phyloP scores from a whole-genome alignment of 2,113 vertebrate species.

The Equus przewalskii region DNA sequence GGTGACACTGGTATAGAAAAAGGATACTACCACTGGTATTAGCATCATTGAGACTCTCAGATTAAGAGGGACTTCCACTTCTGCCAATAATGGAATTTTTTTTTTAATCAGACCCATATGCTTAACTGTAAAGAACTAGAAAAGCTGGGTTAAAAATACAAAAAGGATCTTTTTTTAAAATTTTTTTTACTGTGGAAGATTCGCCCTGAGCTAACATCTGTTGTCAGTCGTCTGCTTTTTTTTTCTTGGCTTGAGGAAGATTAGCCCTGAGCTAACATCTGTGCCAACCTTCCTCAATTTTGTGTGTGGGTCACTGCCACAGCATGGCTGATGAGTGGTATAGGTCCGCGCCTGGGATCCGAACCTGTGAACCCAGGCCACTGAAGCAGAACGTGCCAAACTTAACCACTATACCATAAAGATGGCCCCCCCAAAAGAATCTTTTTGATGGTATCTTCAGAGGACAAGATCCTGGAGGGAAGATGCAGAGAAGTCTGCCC shows the following conservation, averaged over 20 bases:
- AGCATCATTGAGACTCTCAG: neutral
- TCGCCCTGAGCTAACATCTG: too few species aligned
- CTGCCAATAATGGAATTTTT: neutral
- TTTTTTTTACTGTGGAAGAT: too few species aligned
- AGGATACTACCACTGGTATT: neutral
- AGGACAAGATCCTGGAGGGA: neutral
- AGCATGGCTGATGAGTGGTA: too few species aligned
- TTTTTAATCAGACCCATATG: neutral
- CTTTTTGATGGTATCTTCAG: neutral
- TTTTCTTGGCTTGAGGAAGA: too few species aligned
- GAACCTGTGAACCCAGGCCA: too few species aligned
- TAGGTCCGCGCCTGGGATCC: too few species aligned
- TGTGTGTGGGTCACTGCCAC: too few species aligned
- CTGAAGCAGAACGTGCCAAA: too few species aligned
- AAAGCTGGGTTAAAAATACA: conserved; percentile 4
- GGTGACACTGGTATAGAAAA: neutral
- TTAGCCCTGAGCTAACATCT: too few species aligned
- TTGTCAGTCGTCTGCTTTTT: too few species aligned
- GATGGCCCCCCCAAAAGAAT: neutral
- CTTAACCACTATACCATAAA: too few species aligned
- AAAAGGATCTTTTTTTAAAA: neutral
- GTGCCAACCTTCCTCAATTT: too few species aligned
- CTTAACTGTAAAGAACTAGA: neutral
- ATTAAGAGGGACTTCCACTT: neutral
- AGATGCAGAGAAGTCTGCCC: neutral